Base-by-base conservation (phyloP, 2,113 vertebrate species). In the Hemicordylus capensis region DNA sequence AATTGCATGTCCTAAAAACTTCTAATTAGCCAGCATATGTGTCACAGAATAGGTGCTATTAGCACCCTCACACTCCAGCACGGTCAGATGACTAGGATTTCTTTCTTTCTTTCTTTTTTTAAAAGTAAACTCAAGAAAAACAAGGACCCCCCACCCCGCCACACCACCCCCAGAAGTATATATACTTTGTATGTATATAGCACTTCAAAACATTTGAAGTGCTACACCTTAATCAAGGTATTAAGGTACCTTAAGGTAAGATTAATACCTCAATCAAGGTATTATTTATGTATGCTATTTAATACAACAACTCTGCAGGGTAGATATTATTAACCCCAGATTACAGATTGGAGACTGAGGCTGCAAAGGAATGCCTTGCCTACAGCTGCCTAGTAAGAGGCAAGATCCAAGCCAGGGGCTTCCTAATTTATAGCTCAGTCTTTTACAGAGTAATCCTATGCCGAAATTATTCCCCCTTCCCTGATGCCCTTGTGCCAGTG, bases 1-100 rank as follows among this genome's bases (percentile, higher is more conserved):
- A 89, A 93, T 54, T 89, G 48, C 70, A 84, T 17, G 59, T 91
- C 88, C 81, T 93, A 89, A 88, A 91, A 90, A 1, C 80, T 92
- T 91, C 85, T 91, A 85, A 91, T 89, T 69, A 93, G 78, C 58
- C 78, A 69, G 81, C 90, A 86, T 91, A 51, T 22, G 10, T 64
- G 63, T 77, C 54, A 78, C 88, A 86, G 93, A 93, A 77, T 92
- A 87, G 56, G 85, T 90, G 84, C 24, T 39, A 24, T 79, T 81
- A 84, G 37, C 75, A 88, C 74, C 81, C 87, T 89, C 76, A 54
- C 88, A 73, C 83, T 93, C 90, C 78, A 85, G n/a, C n/a, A 75
- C 46, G 37, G 80, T 61, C 82, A 85, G 48, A 74, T 66, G 59
- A 79, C 70, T 74, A 79, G 58, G 44, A 22, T 83, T 64, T 34